These are phyloP conservation scores for Accipiter virgatus DNA, from an alignment of 2,113 vertebrate genomes.

Conservation along the genomic window DNA sequence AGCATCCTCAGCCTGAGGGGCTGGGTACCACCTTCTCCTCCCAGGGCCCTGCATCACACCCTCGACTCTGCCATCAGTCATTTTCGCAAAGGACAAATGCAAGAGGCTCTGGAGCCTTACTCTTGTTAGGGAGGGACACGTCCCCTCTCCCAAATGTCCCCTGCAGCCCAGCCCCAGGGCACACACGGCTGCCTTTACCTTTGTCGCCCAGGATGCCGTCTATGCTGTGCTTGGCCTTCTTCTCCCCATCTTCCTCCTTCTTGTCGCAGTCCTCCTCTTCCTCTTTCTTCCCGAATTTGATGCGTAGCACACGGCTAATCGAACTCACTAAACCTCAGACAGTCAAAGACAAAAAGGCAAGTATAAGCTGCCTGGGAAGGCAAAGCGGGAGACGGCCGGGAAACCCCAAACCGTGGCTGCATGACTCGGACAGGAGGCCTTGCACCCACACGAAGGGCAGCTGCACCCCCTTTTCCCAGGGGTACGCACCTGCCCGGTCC, in stretches of 20 bases:
- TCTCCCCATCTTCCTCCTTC: conserved; percentile 98
- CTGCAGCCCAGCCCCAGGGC: neutral
- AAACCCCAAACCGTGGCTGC: neutral
- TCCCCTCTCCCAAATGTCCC: neutral
- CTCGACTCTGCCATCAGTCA: neutral
- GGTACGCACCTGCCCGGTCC: fast-evolving
- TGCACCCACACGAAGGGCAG: fast-evolving
- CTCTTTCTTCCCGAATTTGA: conserved; percentile 99
- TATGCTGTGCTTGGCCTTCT: conserved; percentile 99
- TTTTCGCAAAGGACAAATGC: fast-evolving
- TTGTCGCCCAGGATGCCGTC: conserved; percentile 99
- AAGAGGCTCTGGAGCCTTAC: neutral
- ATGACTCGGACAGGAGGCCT: neutral
- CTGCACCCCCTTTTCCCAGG: neutral
- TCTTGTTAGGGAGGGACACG: neutral
- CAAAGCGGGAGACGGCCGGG: fast-evolving
- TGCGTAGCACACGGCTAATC: conserved; percentile 99
- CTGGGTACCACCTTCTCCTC: neutral
- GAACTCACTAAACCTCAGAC: conserved; percentile 97
- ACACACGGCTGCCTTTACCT: conserved; percentile 73
- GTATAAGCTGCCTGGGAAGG: conserved; percentile 72
- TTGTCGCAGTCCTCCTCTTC: conserved; percentile 96
- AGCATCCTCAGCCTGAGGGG: neutral
- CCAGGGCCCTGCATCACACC: neutral
- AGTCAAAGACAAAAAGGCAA: conserved; percentile 75